Percentiles rank a stretch among this genome's conserved stretches.
phyloP scores from a whole-genome alignment of 2,888 invertebrate genomes.

The Pollenia labialis region DNA sequence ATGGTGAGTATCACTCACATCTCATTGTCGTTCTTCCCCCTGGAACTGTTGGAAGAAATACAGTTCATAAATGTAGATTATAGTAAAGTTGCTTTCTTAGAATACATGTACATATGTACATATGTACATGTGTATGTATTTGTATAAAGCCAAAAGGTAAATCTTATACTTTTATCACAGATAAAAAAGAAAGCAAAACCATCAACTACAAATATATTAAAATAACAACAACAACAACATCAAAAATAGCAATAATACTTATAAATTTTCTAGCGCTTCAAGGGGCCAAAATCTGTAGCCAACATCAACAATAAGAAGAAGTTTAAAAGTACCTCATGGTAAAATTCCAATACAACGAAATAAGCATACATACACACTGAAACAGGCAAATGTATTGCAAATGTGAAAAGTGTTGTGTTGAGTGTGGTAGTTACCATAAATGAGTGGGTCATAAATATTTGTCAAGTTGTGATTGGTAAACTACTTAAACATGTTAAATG shows the following conservation, averaged over 20 bases:
- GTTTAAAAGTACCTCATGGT: slow-evolving; percentile 11
- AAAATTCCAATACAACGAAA: slow-evolving; percentile 27
- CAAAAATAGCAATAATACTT: slow-evolving; percentile 23
- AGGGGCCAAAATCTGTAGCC: slow-evolving; percentile 24
- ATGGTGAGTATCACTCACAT: slow-evolving; percentile 9
- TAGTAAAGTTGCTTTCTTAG: too few relatives aligned
- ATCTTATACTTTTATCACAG: slow-evolving; percentile 7
- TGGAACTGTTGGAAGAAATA: background rate
- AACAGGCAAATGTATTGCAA: background rate
- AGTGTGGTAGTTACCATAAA: slow-evolving; percentile 42
- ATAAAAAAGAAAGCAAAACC: slow-evolving; percentile 22
- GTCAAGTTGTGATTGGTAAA: slow-evolving; percentile 61
- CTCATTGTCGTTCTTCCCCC: background rate
- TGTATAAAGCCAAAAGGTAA: slow-evolving; percentile 10
- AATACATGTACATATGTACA: background rate
- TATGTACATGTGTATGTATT: background rate
- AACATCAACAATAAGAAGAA: slow-evolving; percentile 32
- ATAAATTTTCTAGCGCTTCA: slow-evolving; percentile 11
- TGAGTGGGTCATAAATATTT: slow-evolving; percentile 55
- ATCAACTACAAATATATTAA: slow-evolving; percentile 30
- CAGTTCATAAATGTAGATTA: background rate
- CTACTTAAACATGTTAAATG: slow-evolving; percentile 59
- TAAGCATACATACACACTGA: background rate
- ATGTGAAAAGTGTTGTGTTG: slow-evolving; percentile 28
- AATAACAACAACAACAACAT: slow-evolving; percentile 20